A percentile compares a stretch with the other conserved stretches of the same genome.
Conservation (phyloP, 2,797 vertebrate species). For the Xiphophorus birchmanni region DNA sequence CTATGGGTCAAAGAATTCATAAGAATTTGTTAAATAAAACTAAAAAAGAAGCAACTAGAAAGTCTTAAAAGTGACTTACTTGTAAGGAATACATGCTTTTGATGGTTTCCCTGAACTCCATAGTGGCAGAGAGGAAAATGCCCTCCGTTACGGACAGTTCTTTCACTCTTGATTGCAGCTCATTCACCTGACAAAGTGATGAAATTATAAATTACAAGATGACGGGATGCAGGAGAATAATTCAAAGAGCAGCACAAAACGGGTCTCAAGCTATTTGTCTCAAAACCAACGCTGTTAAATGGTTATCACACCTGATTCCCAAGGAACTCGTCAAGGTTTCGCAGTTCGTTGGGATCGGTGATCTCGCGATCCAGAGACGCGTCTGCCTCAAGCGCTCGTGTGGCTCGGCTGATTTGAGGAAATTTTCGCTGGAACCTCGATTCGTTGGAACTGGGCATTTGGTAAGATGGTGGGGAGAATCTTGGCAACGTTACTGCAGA, state of each 20-base stretch:
- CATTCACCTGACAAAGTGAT: slow-evolving; percentile 84
- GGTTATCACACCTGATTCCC: slow-evolving; percentile 86
- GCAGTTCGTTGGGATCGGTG: slow-evolving; percentile 88
- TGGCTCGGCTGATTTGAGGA: slow-evolving; percentile 88
- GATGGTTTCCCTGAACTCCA: slow-evolving; percentile 91
- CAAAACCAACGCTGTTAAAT: background rate
- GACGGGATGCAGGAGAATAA: background rate
- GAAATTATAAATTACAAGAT: background rate
- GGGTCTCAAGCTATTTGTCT: background rate
- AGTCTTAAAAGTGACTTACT: slow-evolving; percentile 77
- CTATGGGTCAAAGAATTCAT: slow-evolving; percentile 51
- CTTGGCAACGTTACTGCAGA: slow-evolving; percentile 54
- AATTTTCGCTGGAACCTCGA: slow-evolving; percentile 58
- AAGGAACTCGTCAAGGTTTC: slow-evolving; percentile 93
- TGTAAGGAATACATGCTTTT: slow-evolving; percentile 94
- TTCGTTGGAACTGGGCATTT: slow-evolving; percentile 29
- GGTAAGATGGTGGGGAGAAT: slow-evolving; percentile 42
- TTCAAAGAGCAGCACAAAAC: background rate
- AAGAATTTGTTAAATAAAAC: background rate
- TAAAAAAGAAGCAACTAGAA: background rate
- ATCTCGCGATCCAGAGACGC: slow-evolving; percentile 86
- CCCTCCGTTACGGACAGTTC: slow-evolving; percentile 87
- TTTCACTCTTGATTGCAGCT: slow-evolving; percentile 80
- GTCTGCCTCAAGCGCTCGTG: slow-evolving; percentile 81
- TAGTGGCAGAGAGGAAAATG: slow-evolving; percentile 90